Base-by-base conservation (phyloP, 2,888 invertebrate species). In the Neoitamus cyanurus region DNA sequence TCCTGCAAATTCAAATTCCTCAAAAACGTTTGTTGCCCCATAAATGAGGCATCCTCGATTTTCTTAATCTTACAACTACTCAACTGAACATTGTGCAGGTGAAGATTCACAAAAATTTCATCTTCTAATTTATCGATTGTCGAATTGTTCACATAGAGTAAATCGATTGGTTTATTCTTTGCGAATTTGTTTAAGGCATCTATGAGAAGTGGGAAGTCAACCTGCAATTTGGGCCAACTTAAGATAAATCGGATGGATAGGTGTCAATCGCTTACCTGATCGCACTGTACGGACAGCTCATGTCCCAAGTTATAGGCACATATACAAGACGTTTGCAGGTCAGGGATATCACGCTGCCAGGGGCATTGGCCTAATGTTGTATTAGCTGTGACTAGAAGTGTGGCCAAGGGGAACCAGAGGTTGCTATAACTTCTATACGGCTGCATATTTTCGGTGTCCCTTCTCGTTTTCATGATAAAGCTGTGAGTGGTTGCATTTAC, bases 131-230 rank as follows among this genome's bases (percentile, higher is more conserved):
- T 92, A 36, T 93, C 93, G 80, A 97, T 93, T 37, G 96, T 95
- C 82, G 97, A 96, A 92, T 97, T 97, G 92, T 97, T 97, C 86
- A 98, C 93, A 90, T 97, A 97, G 48, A 98, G 93, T 87, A 97
- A 93, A 91, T 97, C 97, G 87, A 98, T 92, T 78, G 94, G 93
- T 83, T 94, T 94, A 87, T 93, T 92, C 86, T 93, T 92, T 28
- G 95, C 93, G 92, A 94, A 94, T 88, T 94, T 93, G 89, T 95
- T 94, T 90, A 96, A 92, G 34, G 96, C 95, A 84, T 93, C 92
- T 87, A 97, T 90, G n/a, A 98, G 92, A 87, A 94, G 93, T 72
- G 93, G 91, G 90, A 96, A 97, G 89, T 97, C 95, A 85, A 97
- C 97, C 93, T 94, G 90, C 84, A 89, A 7, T 58, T 58, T 58